phyloP scores from a whole-genome alignment of 2,888 invertebrate genomes.

The Hylaea fasciaria region DNA sequence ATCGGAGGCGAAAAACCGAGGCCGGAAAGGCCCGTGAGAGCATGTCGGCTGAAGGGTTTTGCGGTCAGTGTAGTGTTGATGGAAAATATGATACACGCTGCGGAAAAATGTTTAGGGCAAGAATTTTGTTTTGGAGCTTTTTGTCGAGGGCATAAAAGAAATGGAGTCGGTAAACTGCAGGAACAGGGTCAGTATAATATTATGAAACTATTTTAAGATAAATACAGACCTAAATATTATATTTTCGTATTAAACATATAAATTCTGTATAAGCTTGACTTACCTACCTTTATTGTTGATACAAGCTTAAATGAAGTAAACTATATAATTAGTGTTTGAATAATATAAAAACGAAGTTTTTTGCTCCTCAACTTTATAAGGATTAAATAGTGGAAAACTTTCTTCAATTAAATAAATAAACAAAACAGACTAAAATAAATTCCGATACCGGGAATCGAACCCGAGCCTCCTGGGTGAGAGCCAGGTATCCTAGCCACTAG shows the following conservation, averaged over 20 bases:
- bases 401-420: neutral
- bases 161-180: neutral
- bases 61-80: conserved; percentile 27
- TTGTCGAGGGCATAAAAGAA: neutral
- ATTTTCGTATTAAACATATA: too few relatives aligned
- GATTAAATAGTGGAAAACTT: neutral
- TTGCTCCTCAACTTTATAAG: too few relatives aligned
- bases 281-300: too few relatives aligned
- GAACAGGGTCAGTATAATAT: neutral
- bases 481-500: conserved; percentile 90
- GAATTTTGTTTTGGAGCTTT: neutral
- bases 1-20: conserved; percentile 59
- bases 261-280: too few relatives aligned
- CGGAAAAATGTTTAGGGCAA: conserved; percentile 7
- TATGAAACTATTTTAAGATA: too few relatives aligned
- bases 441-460: conserved; percentile 86
- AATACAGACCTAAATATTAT: too few relatives aligned
- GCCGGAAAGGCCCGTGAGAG: conserved; percentile 45
- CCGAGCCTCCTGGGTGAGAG: conserved; percentile 88
- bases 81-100: conserved; percentile 38
- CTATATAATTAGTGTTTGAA: too few relatives aligned
- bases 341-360: too few relatives aligned
- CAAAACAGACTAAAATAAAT: conserved; percentile 44
- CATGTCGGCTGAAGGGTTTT: conserved; percentile 47
- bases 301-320: too few relatives aligned